Base-by-base conservation (phyloP, 2,888 invertebrate genomes). In the Hyppa rectilinea region DNA sequence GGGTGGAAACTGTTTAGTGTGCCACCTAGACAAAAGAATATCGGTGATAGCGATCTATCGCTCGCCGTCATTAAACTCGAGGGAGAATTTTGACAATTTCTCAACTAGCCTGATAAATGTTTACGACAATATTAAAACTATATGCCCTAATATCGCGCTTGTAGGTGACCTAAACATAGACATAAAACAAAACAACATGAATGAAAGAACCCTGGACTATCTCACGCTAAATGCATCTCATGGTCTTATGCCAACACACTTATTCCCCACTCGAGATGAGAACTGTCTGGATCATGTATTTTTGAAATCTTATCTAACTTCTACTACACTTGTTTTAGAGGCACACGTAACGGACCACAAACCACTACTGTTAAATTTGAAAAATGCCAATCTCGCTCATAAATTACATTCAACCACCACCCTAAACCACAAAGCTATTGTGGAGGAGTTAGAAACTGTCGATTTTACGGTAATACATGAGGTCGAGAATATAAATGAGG, bases 151-250 rank as follows among this genome's bases (percentile, higher is more conserved):
- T 26, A 64, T 55, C 4, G 47, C 20, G 1, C 34, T 36, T 2
- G 17, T 23, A 0, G 67, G 67, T 34, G 66, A 66, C 50, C 36
- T 59, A 50, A 66, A 66, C 50, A 66, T 66, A 1, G 66, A 66
- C 20, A 66, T 59, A 20, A 50, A 40, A 59, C 66, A 1, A n/a
- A 47, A 31, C 20, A 38, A 59, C n/a, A 43, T 38, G n/a, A 50
- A 40, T 23, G 50, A 50, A 10, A 2, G 50, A n/a, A 23, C 26
- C 12, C 3, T 40, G 6, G 52, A 66, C 5, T 59, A 66, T 40
- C 59, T 66, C 23, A 52, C 29, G 14, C 40, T 59, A 10, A 66
- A 66, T 66, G 59, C 66, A 12, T 59, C 31, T 29, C 66, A 66
- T 34, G 66, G 59, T 20, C 43, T 63, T 14, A n/a, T 52, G 29